Percentiles rank a stretch among this genome's conserved stretches.
Conservation (phyloP, 1,140 invertebrate genomes). For the Dreissena polymorpha region DNA sequence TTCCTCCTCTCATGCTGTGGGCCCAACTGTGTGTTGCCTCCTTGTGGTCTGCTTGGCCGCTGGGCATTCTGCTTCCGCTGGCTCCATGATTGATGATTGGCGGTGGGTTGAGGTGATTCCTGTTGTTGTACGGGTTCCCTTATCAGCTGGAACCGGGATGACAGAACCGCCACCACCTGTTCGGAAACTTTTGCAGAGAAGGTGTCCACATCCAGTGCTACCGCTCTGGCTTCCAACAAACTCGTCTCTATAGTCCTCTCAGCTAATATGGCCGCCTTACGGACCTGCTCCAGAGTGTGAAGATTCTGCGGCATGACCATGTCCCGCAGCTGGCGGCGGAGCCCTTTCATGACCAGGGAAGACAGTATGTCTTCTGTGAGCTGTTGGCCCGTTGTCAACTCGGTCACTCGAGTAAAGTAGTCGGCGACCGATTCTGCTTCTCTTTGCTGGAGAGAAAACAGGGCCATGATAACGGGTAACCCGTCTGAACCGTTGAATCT, state of each 20-base stretch:
- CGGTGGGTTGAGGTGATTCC: too few species aligned
- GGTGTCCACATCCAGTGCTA: not conserved
- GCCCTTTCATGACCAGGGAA: not conserved
- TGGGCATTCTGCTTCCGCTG: too few species aligned
- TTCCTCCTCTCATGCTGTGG: too few species aligned
- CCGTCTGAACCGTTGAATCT: not conserved
- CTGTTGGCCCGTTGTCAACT: not conserved
- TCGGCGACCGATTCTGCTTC: not conserved
- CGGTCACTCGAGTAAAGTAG: not conserved
- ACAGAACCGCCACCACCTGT: too few species aligned
- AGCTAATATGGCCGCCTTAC: not conserved
- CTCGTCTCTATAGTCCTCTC: not conserved
- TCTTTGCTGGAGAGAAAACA: not conserved
- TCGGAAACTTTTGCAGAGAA: too few species aligned
- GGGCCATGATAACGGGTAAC: not conserved
- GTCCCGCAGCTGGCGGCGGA: not conserved
- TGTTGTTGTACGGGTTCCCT: too few species aligned
- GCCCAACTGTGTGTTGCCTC: too few species aligned
- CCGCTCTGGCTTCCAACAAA: not conserved
- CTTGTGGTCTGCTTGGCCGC: too few species aligned
- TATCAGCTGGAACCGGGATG: too few species aligned
- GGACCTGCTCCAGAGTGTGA: not conserved
- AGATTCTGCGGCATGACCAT: not conserved
- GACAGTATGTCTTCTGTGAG: not conserved
- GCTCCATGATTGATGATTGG: too few species aligned